Evolutionary conservation across 2,888 invertebrate species (phyloP).

Genomic region (Arge pagana): DNA sequence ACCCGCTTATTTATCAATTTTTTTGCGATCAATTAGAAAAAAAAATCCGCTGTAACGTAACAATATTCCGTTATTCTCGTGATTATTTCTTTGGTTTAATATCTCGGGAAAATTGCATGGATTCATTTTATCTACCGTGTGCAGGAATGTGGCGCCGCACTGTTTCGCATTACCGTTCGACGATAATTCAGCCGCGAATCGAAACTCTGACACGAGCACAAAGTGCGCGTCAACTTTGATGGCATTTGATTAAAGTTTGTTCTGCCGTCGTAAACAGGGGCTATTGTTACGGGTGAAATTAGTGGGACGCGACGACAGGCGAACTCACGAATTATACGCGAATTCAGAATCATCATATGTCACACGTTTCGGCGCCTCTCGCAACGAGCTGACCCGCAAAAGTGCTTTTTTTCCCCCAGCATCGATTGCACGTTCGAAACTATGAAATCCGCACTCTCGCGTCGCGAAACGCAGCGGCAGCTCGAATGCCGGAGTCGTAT

Average conservation of each 20-base stretch:
- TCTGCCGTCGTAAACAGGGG: conserved; percentile 10
- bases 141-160: background rate
- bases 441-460: no score
- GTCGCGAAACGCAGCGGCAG: no score
- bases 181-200: conserved; percentile 6
- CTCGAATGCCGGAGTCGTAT: no score
- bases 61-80: background rate
- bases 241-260: conserved; percentile 20
- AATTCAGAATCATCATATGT: no score
- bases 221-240: conserved; percentile 16
- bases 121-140: background rate
- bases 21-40: background rate
- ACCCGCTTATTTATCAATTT: no score
- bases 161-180: background rate
- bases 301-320: no score
- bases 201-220: background rate
- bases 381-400: no score
- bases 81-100: background rate
- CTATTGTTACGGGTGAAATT: no score
- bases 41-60: background rate
- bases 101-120: background rate
- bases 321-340: no score
- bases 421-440: no score
- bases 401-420: no score
- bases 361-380: no score